These are phyloP conservation scores for Polypterus bichir DNA, from an alignment of 2,113 vertebrate species.

Conservation along the genomic window DNA sequence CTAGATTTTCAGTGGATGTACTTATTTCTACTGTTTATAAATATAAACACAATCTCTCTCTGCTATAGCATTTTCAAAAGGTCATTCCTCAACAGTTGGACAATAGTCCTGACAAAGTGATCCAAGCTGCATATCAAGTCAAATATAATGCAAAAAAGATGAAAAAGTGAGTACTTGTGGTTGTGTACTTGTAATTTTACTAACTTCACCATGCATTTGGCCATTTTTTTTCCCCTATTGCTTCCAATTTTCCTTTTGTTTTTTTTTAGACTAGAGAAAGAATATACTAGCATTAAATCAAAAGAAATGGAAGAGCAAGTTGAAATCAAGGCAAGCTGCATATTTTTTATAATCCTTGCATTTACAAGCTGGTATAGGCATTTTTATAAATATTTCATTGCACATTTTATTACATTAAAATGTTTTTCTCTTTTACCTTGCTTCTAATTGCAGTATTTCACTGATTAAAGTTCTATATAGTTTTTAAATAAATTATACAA, in stretches of 20 bases:
- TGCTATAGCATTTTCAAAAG: slow-evolving; percentile 84
- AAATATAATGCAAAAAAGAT: slow-evolving; percentile 98
- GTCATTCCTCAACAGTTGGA: slow-evolving; percentile 91
- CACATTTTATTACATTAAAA: too few species aligned
- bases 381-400: too few species aligned
- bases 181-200: background rate
- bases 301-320: slow-evolving; percentile 98
- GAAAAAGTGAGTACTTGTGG: slow-evolving; percentile 77
- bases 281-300: slow-evolving; percentile 97
- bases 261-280: slow-evolving; percentile 81
- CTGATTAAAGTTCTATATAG: too few species aligned
- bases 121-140: slow-evolving; percentile 88
- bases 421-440: too few species aligned
- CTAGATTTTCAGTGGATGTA: too few species aligned
- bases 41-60: background rate
- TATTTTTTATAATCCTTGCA: too few species aligned
- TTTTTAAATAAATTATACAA: too few species aligned
- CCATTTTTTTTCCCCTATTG: background rate
- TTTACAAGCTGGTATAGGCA: too few species aligned
- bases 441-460: too few species aligned
- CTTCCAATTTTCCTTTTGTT: slow-evolving; percentile 10
- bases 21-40: too few species aligned
- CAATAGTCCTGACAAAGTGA: slow-evolving; percentile 85
- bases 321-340: slow-evolving; percentile 82
- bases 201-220: background rate